These are phyloP conservation scores for Sterrhoptilus dennistouni DNA, from an alignment of 2,113 vertebrate genomes.

Conservation along the genomic window DNA sequence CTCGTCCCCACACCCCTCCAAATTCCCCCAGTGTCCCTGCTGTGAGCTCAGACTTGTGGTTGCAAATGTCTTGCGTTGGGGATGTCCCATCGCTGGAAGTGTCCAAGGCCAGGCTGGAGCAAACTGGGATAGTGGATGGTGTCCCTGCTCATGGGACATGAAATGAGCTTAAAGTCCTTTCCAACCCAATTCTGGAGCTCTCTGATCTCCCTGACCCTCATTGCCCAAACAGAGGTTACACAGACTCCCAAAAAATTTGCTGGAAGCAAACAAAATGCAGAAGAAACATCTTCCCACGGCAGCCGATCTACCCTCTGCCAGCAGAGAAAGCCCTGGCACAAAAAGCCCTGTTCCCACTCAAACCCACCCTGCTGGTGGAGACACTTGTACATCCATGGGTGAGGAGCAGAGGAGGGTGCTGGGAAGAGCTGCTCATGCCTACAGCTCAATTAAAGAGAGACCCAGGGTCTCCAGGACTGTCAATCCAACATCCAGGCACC, in stretches of 20 bases:
- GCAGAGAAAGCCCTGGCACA: rapidly evolving
- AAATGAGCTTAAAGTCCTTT: neutral
- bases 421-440: neutral
- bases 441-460: neutral
- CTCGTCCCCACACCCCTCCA: rapidly evolving
- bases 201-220: neutral
- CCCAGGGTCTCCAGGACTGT: neutral
- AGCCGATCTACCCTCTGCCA: neutral
- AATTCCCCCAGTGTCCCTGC: neutral
- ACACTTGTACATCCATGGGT: rapidly evolving
- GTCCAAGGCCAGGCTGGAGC: neutral
- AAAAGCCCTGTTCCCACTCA: neutral
- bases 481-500: neutral
- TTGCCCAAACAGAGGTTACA: neutral
- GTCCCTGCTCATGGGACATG: neutral
- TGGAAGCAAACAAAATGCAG: neutral
- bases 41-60: rapidly evolving
- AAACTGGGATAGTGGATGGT: neutral
- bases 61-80: rapidly evolving
- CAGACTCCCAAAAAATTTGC: neutral
- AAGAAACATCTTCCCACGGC: rapidly evolving
- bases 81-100: neutral
- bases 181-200: neutral
- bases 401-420: neutral
- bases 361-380: neutral